These are phyloP conservation scores for Chymomyza costata DNA, from an alignment of 1,140 invertebrate genomes.

Conservation along the genomic window DNA sequence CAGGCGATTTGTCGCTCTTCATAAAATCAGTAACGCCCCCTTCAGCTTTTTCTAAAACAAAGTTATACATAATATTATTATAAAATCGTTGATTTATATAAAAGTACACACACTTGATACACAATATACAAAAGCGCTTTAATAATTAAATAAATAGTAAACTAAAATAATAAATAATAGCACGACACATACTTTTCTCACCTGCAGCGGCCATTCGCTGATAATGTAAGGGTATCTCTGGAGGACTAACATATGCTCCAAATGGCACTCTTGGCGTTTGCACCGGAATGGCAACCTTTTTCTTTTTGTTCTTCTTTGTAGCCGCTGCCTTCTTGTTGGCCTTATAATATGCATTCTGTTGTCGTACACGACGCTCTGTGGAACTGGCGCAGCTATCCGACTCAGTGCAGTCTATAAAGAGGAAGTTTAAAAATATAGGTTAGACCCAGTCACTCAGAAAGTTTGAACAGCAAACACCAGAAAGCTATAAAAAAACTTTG, in stretches of 20 bases:
- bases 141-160: too few relatives aligned
- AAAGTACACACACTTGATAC: too few relatives aligned
- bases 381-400: slow-evolving; percentile 86
- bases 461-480: too few relatives aligned
- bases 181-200: slow-evolving; percentile 75
- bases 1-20: slow-evolving; percentile 80
- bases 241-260: slow-evolving; percentile 73
- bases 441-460: too few relatives aligned
- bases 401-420: slow-evolving; percentile 83
- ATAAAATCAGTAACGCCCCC: slow-evolving; percentile 51
- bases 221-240: slow-evolving; percentile 72
- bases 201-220: slow-evolving; percentile 63
- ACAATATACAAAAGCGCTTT: slow-evolving; percentile 4
- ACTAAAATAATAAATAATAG: slow-evolving; percentile 72
- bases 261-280: slow-evolving; percentile 89
- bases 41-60: slow-evolving; percentile 55
- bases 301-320: slow-evolving; percentile 87
- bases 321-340: slow-evolving; percentile 83
- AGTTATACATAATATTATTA: neutral
- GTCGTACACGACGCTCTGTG: slow-evolving; percentile 80
- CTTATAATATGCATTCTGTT: slow-evolving; percentile 80
- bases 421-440: slow-evolving; percentile 27
- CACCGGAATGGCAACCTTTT: slow-evolving; percentile 86
- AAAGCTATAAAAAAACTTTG: too few relatives aligned
- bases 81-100: too few relatives aligned